Evolutionary conservation across 2,888 invertebrate genomes (phyloP), one percentile per base, ranked within the genome.

Genomic region (Omphaloscelis lunosa): DNA sequence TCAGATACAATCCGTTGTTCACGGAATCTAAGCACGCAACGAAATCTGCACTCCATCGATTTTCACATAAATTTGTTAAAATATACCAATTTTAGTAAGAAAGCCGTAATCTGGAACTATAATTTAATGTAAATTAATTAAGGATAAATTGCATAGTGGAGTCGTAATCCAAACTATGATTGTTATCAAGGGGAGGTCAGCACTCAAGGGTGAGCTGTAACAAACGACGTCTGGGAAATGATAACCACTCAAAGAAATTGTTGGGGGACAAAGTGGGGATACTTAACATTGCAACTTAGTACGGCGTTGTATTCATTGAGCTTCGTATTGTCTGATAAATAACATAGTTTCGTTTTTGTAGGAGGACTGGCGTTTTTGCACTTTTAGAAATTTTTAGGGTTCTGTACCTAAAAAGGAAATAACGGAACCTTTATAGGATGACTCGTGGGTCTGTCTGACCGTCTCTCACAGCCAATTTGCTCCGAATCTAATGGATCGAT

Each of bases 161-260:
- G 56, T 66, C 29, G 73, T 77, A 63, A 72, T 48, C 39, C 48
- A 20, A 76, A 78, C 73, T 75, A 65, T 67, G 75, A 75, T 82
- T 78, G 78, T 86, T 83, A 79, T 86, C 72, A 75, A 74, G 73
- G 74, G 45, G 56, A 58, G 76, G 84, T 78, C 78, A 70, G 74
- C 58, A 73, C 66, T 80, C 71, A 15, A 41, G 82, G 62, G 80
- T 51, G 27, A 41, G 29, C 63, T 83, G 80, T 48, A 78, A 80
- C 75, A 72, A 86, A 86, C 75, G 84, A 53, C 67, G 39, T 58
- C 72, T 65, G 56, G 61, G 53, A 79, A 86, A 69, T 76, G 71
- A 87, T 75, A 80, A 77, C 85, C 78, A 85, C 83, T 87, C 79
- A 75, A 63, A 68, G 66, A 77, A 82, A 86, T 85, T 86, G 78